These are phyloP conservation scores for Hycleus cichorii DNA, from an alignment of 1,140 invertebrate genomes.

Conservation along the genomic window DNA sequence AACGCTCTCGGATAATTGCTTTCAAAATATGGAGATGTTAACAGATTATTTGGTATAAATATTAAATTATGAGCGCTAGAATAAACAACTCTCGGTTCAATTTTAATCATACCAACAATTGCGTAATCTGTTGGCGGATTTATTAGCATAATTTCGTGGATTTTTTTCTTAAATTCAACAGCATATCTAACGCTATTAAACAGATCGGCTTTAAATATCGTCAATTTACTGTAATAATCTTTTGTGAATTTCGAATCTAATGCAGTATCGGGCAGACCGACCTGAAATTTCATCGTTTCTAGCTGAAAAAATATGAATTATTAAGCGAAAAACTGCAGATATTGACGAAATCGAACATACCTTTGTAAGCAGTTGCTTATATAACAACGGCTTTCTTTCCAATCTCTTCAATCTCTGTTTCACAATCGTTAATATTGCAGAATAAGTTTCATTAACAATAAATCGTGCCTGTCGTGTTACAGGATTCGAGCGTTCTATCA, in stretches of 20 bases:
- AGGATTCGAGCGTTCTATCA: slow-evolving; percentile 43
- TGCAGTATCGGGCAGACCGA: slow-evolving; percentile 47
- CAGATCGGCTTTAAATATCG: slow-evolving; percentile 45
- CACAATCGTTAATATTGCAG: slow-evolving; percentile 30
- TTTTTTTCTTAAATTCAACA: too few species aligned
- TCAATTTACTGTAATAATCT: slow-evolving; percentile 43
- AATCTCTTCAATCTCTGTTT: slow-evolving; percentile 26
- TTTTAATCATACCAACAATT: slow-evolving; percentile 43
- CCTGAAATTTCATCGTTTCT: slow-evolving; percentile 42
- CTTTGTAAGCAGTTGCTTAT: slow-evolving; percentile 41
- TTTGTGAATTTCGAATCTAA: slow-evolving; percentile 41
- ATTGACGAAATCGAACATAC: slow-evolving; percentile 21
- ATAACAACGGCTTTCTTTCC: slow-evolving; percentile 29
- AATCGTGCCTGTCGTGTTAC: slow-evolving; percentile 20
- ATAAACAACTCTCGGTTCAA: slow-evolving; percentile 35
- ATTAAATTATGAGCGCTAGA: slow-evolving; percentile 43
- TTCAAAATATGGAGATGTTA: slow-evolving; percentile 40
- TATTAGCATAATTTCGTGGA: too few species aligned
- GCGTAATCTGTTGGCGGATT: slow-evolving; percentile 20
- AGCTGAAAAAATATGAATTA: slow-evolving; percentile 39
- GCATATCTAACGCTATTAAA: slow-evolving; percentile 43
- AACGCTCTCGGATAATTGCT: slow-evolving; percentile 43
- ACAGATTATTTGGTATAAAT: slow-evolving; percentile 41
- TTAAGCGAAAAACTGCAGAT: background rate
- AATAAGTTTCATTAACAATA: slow-evolving; percentile 38